These are phyloP conservation scores for Elmis aenea DNA, from an alignment of 2,888 invertebrate species.

Conservation along the genomic window DNA sequence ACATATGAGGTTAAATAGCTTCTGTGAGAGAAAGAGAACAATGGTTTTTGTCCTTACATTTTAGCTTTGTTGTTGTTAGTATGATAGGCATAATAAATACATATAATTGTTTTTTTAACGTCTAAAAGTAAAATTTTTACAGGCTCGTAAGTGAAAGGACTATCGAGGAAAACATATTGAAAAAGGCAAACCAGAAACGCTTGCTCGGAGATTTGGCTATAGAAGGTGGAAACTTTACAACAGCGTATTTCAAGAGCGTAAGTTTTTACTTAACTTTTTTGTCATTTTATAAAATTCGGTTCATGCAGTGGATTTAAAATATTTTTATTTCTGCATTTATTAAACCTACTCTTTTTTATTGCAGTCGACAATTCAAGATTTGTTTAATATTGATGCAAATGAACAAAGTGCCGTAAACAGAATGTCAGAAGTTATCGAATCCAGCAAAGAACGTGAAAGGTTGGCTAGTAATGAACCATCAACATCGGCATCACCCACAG, in stretches of 20 bases:
- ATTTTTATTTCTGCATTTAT: background rate
- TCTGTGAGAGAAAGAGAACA: no score
- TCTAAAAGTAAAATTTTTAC: constrained; percentile 27
- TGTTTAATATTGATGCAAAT: constrained; percentile 73
- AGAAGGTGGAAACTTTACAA: constrained; percentile 98
- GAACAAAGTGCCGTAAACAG: constrained; percentile 56
- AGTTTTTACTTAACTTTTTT: constrained; percentile 32
- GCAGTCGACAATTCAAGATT: constrained; percentile 85
- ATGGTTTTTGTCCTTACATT: no score
- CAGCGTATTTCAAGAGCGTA: constrained; percentile 88
- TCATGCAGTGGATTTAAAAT: constrained; percentile 4
- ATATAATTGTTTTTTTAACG: no score
- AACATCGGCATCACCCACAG: constrained; percentile 14
- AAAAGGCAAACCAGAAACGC: constrained; percentile 97
- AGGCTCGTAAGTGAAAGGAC: constrained; percentile 95
- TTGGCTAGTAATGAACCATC: constrained; percentile 30
- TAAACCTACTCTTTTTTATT: constrained; percentile 27
- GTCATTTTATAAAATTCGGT: constrained; percentile 5
- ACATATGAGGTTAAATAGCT: no score
- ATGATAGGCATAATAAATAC: no score
- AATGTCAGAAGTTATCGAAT: constrained; percentile 55
- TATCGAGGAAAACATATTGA: constrained; percentile 98
- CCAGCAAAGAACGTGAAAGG: constrained; percentile 43
- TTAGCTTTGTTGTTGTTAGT: no score
- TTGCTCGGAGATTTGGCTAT: constrained; percentile 94